Percentiles rank a stretch among this genome's conserved stretches.
Evolutionary conservation across 2,888 invertebrate species (phyloP).

Genomic region (Spicauda simplicius): DNA sequence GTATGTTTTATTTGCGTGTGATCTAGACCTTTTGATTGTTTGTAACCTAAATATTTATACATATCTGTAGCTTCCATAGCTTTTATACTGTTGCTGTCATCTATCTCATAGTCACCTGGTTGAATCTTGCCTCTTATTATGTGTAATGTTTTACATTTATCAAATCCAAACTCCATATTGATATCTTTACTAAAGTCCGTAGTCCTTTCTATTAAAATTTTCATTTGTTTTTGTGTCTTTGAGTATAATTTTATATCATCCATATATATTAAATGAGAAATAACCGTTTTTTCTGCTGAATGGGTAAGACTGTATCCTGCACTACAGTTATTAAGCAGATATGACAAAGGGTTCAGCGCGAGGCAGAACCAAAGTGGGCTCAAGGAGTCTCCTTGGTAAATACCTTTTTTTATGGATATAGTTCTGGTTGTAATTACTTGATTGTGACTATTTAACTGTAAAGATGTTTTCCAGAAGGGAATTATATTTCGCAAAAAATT

Average conservation of each 20-base stretch:
- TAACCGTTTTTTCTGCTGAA: not conserved
- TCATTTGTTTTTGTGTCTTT: constrained; percentile 1
- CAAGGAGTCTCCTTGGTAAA: no score
- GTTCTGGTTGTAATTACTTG: not conserved
- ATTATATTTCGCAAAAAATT: not conserved
- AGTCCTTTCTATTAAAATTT: not conserved
- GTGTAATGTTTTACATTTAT: constrained; percentile 5
- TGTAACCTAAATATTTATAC: no score
- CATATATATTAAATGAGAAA: no score
- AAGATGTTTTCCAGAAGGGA: constrained; percentile 13
- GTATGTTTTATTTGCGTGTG: no score
- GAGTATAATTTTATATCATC: no score
- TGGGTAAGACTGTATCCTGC: not conserved
- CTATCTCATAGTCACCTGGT: not conserved
- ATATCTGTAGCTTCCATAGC: constrained; percentile 1
- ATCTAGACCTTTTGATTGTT: no score
- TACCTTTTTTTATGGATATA: constrained; percentile 6
- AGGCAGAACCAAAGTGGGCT: no score
- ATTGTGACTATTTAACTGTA: not conserved
- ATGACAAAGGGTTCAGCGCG: constrained; percentile 6
- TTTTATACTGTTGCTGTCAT: not conserved
- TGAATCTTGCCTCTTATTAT: constrained; percentile 6
- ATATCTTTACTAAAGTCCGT: not conserved
- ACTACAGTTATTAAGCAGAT: not conserved
- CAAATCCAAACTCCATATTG: not conserved